Percentiles rank a stretch among this genome's conserved stretches.
Evolutionary conservation across 2,888 invertebrate species (phyloP).

Genomic region (Drosophila monieri): DNA sequence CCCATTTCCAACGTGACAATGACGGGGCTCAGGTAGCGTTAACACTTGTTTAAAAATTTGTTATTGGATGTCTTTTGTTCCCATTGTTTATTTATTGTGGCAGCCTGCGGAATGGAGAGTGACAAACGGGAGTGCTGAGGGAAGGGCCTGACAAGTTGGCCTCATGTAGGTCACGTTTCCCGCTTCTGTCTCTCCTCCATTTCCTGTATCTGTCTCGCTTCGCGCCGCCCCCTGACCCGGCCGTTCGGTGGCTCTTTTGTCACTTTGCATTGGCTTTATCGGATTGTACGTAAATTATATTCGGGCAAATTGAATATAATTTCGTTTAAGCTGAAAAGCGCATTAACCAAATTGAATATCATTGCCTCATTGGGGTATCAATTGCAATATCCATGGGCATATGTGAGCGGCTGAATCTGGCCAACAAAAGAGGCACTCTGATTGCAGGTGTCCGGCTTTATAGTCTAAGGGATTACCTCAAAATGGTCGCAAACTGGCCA

Average conservation of each 20-base stretch:
- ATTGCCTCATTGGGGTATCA: slow-evolving; percentile 46
- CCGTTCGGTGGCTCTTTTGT: slow-evolving; percentile 43
- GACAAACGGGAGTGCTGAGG: slow-evolving; percentile 12
- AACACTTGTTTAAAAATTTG: slow-evolving; percentile 79
- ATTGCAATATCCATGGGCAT: slow-evolving; percentile 64
- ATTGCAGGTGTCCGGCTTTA: slow-evolving; percentile 17
- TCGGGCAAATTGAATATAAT: slow-evolving; percentile 78
- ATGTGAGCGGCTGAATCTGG: slow-evolving; percentile 39
- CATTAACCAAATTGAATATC: slow-evolving; percentile 76
- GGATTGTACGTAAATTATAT: slow-evolving; percentile 75
- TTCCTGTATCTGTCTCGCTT: not conserved
- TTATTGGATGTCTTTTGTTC: slow-evolving; percentile 66
- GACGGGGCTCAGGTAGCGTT: slow-evolving; percentile 66
- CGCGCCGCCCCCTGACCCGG: not conserved
- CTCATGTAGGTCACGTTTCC: slow-evolving; percentile 20
- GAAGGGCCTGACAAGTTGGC: slow-evolving; percentile 27
- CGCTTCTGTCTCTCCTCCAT: not conserved
- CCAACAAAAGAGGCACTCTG: slow-evolving; percentile 15
- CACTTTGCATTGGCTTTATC: slow-evolving; percentile 70
- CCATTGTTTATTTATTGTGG: slow-evolving; percentile 59
- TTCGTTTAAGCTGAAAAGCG: slow-evolving; percentile 76
- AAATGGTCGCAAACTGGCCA: not conserved
- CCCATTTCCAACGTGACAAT: slow-evolving; percentile 25
- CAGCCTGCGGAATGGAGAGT: slow-evolving; percentile 23
- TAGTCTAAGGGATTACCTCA: not conserved